Conservation (phyloP, 1,140 invertebrate genomes). For the Macrosteles quadrilineatus region DNA sequence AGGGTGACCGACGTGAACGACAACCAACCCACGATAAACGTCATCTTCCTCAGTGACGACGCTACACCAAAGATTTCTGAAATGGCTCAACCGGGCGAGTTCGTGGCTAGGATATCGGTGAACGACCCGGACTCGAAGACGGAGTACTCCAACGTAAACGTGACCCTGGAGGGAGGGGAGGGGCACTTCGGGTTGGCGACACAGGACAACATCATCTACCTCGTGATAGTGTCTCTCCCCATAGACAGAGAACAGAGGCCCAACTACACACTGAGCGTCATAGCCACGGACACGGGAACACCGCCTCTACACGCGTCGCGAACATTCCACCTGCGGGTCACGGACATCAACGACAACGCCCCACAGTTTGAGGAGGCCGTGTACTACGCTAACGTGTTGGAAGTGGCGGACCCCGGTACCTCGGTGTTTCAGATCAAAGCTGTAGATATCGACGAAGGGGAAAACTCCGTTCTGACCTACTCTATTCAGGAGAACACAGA, state of each 20-base stretch:
- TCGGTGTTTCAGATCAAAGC: conserved; percentile 81
- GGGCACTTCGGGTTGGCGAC: conserved; percentile 88
- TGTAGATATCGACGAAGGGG: conserved; percentile 82
- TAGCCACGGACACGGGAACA: conserved; percentile 85
- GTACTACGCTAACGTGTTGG: conserved; percentile 84
- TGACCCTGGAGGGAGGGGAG: conserved; percentile 86
- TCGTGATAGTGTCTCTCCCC: conserved; percentile 83
- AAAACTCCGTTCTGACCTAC: conserved; percentile 86
- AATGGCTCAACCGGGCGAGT: conserved; percentile 86
- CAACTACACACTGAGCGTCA: conserved; percentile 81
- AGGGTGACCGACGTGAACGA: conserved; percentile 93
- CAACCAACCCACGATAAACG: conserved; percentile 89
- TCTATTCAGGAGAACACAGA: conserved; percentile 66
- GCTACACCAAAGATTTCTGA: conserved; percentile 92
- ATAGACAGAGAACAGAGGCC: conserved; percentile 86
- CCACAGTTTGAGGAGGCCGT: conserved; percentile 76
- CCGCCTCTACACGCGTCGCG: conserved; percentile 80
- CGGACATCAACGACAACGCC: conserved; percentile 90
- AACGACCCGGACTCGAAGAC: conserved; percentile 91
- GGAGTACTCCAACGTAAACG: conserved; percentile 87
- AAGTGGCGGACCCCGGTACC: conserved; percentile 84
- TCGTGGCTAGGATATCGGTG: conserved; percentile 90
- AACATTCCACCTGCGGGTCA: conserved; percentile 78
- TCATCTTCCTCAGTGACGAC: conserved; percentile 91
- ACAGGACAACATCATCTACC: conserved; percentile 86